Percentiles rank a stretch among this genome's conserved stretches.
Evolutionary conservation across 2,888 invertebrate genomes (phyloP).

Genomic region (Pyrrhopygopsis socrates): DNA sequence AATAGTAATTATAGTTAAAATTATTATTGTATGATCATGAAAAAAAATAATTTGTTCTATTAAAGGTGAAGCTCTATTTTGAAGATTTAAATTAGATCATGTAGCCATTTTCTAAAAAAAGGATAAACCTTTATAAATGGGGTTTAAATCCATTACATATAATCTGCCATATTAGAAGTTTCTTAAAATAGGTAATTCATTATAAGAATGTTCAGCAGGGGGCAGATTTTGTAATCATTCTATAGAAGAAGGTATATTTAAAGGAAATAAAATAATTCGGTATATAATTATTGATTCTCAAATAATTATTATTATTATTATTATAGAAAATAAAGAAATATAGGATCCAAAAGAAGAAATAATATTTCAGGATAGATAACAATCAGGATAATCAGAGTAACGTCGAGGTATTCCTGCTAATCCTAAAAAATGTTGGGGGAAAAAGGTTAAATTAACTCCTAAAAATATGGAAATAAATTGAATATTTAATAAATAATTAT

Average conservation of each 20-base stretch:
- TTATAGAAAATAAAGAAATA: conserved; percentile 95
- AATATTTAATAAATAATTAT: too few relatives aligned
- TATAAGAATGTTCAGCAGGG: conserved; percentile 95
- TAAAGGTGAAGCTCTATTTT: too few relatives aligned
- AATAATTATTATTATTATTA: conserved; percentile 96
- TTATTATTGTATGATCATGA: conserved; percentile 96
- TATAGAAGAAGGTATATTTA: conserved; percentile 95
- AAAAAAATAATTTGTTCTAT: conserved; percentile 97
- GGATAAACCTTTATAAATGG: conserved; percentile 96
- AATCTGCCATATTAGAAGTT: conserved; percentile 96
- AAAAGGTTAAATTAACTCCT: conserved; percentile 98
- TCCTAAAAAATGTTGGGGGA: conserved; percentile 97
- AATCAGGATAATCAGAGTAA: conserved; percentile 97
- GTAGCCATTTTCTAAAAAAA: too few relatives aligned
- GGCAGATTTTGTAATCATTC: conserved; percentile 96
- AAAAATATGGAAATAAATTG: too few relatives aligned
- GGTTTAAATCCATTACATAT: conserved; percentile 96
- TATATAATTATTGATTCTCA: conserved; percentile 95
- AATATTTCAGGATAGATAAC: conserved; percentile 96
- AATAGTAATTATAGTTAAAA: conserved; percentile 96
- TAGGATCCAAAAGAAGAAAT: conserved; percentile 97
- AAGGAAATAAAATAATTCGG: conserved; percentile 93
- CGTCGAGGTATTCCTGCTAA: conserved; percentile 97
- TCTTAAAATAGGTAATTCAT: conserved; percentile 95
- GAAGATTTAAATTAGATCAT: too few relatives aligned